These are phyloP conservation scores for Podilymbus podiceps DNA, from an alignment of 2,113 vertebrate genomes.

Conservation along the genomic window DNA sequence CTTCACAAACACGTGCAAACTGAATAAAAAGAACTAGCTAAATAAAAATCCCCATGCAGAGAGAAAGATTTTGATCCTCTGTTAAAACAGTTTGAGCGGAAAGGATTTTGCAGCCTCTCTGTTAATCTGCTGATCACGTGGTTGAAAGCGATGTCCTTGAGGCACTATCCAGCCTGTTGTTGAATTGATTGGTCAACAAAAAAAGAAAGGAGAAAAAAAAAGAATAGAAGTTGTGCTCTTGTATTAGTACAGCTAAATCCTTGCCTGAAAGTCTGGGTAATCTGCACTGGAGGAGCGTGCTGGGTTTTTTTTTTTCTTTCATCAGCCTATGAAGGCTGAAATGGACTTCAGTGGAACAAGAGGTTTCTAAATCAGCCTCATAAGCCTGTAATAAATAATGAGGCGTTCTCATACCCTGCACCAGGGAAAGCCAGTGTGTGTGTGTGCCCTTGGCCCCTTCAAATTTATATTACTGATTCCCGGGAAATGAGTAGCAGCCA, in stretches of 20 bases:
- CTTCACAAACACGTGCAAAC: neutral
- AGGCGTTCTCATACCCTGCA: neutral
- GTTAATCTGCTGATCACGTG: slow-evolving; percentile 61
- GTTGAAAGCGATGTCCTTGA: slow-evolving; percentile 29
- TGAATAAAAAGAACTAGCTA: slow-evolving; percentile 30
- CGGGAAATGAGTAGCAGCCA: slow-evolving; percentile 6
- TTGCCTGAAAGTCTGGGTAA: slow-evolving; percentile 22
- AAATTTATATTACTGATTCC: neutral
- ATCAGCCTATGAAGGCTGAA: neutral
- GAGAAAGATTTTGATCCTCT: slow-evolving; percentile 46
- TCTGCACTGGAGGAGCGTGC: neutral
- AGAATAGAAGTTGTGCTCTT: slow-evolving; percentile 7
- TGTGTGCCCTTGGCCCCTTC: neutral
- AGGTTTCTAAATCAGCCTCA: neutral
- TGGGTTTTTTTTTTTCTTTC: neutral
- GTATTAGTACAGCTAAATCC: slow-evolving; percentile 59
- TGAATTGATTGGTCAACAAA: slow-evolving; percentile 52
- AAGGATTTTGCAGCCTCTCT: slow-evolving; percentile 60
- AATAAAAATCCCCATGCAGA: slow-evolving; percentile 16
- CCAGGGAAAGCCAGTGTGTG: neutral
- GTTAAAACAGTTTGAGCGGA: slow-evolving; percentile 53
- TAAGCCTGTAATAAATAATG: neutral
- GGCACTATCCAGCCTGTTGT: slow-evolving; percentile 35
- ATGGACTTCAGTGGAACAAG: neutral
- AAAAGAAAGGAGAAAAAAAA: neutral